phyloP scores from a whole-genome alignment of 2,797 vertebrate species.

The Columba guinea region DNA sequence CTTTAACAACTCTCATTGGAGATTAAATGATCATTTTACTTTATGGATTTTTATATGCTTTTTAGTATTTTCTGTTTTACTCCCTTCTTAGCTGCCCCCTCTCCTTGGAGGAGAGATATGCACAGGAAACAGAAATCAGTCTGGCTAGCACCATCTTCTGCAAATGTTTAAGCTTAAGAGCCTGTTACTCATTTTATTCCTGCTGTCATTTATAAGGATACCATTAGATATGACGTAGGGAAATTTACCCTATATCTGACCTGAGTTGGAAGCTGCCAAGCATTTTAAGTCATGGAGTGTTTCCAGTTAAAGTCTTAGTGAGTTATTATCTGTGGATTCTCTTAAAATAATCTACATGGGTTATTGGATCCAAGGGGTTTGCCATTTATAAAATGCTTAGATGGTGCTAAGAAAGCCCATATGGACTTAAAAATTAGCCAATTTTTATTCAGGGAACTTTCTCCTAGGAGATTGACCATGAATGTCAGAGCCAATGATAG shows the following conservation, averaged over 20 bases:
- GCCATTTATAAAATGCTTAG: not conserved
- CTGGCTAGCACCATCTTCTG: not conserved
- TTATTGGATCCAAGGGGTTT: not conserved
- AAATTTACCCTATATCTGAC: not conserved
- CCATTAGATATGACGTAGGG: not conserved
- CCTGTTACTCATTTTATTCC: not conserved
- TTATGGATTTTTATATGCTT: not conserved
- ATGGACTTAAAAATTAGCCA: not conserved
- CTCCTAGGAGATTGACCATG: not conserved
- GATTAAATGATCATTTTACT: not conserved
- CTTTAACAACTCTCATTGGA: not conserved
- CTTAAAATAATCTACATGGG: not conserved
- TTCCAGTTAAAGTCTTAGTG: not conserved
- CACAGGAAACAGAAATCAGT: not conserved
- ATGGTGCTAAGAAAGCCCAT: not conserved
- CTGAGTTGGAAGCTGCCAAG: not conserved
- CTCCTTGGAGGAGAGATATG: not conserved
- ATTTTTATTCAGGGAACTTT: not conserved
- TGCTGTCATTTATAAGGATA: not conserved
- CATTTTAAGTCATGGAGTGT: not conserved
- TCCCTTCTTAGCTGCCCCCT: not conserved
- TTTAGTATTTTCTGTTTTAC: not conserved
- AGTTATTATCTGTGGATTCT: not conserved
- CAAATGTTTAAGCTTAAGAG: not conserved
- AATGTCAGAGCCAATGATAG: not conserved